A percentile compares a stretch with the other conserved stretches of the same genome.
phyloP scores from a whole-genome alignment of 2,113 vertebrate genomes.

The Dryoscopus gambensis region DNA sequence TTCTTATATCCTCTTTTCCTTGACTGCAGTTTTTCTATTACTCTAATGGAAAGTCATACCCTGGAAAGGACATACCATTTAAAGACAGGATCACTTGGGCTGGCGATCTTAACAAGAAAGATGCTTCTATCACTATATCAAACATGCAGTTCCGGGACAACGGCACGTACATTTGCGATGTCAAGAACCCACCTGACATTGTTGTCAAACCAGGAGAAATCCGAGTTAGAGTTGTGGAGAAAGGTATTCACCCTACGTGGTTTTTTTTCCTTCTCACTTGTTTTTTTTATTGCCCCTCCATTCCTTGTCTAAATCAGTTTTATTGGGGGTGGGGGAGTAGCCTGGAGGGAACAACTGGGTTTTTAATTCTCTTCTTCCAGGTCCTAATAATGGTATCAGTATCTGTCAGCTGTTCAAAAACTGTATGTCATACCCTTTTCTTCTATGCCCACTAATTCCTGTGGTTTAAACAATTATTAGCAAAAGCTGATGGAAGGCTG shows the following conservation, averaged over 20 bases:
- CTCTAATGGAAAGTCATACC: constrained; percentile 71
- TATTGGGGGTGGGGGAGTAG: neutral
- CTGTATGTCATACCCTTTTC: neutral
- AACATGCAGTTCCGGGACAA: constrained; percentile 89
- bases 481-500: neutral
- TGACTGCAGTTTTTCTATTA: constrained; percentile 84
- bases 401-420: neutral
- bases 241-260: constrained; percentile 73
- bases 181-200: constrained; percentile 90
- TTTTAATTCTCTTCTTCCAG: neutral
- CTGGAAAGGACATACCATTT: constrained; percentile 72
- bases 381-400: neutral
- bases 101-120: constrained; percentile 90
- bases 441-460: neutral
- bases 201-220: constrained; percentile 77
- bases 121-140: constrained; percentile 85
- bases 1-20: constrained; percentile 27
- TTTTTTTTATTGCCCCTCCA: rapidly evolving
- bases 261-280: neutral
- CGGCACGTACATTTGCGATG: constrained; percentile 88
- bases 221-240: constrained; percentile 84
- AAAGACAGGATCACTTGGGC: constrained; percentile 83
- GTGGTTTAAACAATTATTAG: neutral
- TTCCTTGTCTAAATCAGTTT: neutral
- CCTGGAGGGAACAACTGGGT: neutral